Conservation (phyloP, 2,888 invertebrate species). For the Halictus quadricinctus region DNA sequence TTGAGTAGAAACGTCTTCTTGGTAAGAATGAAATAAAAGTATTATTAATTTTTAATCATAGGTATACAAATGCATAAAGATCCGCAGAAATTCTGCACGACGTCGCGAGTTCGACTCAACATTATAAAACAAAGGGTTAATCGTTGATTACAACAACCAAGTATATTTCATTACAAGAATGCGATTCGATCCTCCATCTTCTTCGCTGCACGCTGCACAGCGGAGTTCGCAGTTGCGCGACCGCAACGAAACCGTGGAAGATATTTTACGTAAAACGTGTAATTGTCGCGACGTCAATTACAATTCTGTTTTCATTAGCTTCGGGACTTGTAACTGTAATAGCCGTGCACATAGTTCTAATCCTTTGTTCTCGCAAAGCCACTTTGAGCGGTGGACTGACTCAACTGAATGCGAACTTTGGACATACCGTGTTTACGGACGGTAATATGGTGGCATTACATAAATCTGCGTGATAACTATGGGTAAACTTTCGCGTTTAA, state of each 20-base stretch:
- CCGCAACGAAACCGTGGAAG: neutral
- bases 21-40: too few relatives aligned
- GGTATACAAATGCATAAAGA: too few relatives aligned
- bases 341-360: slow-evolving; percentile 37
- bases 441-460: slow-evolving; percentile 49
- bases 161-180: neutral
- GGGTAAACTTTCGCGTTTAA: slow-evolving; percentile 32
- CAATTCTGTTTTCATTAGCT: slow-evolving; percentile 56
- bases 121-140: too few relatives aligned
- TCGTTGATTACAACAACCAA: too few relatives aligned
- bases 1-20: too few relatives aligned
- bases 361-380: slow-evolving; percentile 51
- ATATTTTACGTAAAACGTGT: slow-evolving; percentile 34
- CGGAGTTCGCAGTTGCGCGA: slow-evolving; percentile 1
- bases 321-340: slow-evolving; percentile 41
- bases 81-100: too few relatives aligned
- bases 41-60: too few relatives aligned
- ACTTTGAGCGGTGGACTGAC: slow-evolving; percentile 48
- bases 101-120: too few relatives aligned
- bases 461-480: slow-evolving; percentile 39
- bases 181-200: neutral
- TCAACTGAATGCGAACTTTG: slow-evolving; percentile 48
- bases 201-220: too few relatives aligned
- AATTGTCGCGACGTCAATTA: slow-evolving; percentile 45
- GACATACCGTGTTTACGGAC: slow-evolving; percentile 32